Evolutionary conservation across 2,797 vertebrate species (phyloP).

Genomic region (Eulemur rubriventer): DNA sequence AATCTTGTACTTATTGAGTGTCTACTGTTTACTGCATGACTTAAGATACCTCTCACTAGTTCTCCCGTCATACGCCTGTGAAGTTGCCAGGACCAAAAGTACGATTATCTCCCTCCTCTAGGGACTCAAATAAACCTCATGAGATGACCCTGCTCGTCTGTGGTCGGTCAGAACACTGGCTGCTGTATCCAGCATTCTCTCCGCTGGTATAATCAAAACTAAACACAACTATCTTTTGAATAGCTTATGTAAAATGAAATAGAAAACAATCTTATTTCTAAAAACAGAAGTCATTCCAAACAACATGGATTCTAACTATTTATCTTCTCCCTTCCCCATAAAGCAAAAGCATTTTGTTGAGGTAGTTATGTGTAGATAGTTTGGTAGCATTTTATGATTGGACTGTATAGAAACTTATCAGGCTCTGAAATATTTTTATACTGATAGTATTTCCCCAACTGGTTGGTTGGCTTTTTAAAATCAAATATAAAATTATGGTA

Average conservation of each 20-base stretch:
- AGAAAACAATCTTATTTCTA: neutral
- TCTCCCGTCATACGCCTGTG: no score
- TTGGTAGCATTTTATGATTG: accelerated
- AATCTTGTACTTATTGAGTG: accelerated
- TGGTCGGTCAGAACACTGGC: neutral
- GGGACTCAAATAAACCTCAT: accelerated
- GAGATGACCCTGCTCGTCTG: neutral
- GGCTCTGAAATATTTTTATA: neutral
- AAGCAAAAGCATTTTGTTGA: neutral
- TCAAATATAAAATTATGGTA: neutral
- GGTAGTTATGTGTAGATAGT: neutral
- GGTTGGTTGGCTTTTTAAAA: neutral
- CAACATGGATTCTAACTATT: neutral
- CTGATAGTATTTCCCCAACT: neutral
- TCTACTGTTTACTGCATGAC: neutral
- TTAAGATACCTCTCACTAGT: neutral
- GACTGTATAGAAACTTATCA: neutral
- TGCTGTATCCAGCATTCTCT: neutral
- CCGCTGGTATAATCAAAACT: neutral
- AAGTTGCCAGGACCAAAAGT: neutral
- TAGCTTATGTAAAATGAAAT: neutral
- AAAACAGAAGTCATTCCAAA: neutral
- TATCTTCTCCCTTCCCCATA: no score
- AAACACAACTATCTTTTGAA: neutral
- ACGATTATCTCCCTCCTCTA: no score